Base-by-base conservation (phyloP, 2,113 vertebrate genomes). In the Spea multiplicata region DNA sequence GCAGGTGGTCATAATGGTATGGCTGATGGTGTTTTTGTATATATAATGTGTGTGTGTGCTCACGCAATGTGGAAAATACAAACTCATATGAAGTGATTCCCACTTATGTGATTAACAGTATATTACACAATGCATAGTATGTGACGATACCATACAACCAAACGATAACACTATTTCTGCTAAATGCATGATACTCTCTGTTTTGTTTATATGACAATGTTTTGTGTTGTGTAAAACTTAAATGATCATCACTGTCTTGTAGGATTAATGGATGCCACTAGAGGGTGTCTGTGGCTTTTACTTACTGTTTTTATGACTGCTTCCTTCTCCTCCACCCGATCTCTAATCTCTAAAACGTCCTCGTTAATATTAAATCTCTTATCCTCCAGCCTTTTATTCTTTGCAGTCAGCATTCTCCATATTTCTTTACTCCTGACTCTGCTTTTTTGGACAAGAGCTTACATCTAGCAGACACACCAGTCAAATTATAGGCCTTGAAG, bases 241-340 rank as follows among this genome's bases (percentile, higher is more conserved):
- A 59, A 4, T 59, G 30, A 30, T 30, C 13, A 5, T 64, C 72
- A 17, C 64, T 57, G 13, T 5, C 74, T 55, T 76, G 74, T 53
- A 76, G 74, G 10, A 67, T 45, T 69, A 30, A 68, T 59, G 74
- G 53, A 6, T 59, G 62, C 77, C 77, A 79, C 77, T 67, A 79
- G 77, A 66, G 77, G 77, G 77, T 0, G 70, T n/a, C n/a, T 73
- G 62, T 66, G n/a, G 52, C 30, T 14, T 17, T 66, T 12, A 62
- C 45, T 72, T 8, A 46, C 46, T 78, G 61, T 57, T 67, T 73
- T 73, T 72, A 57, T 72, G 77, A 65, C 71, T 44, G 70, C 64
- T 73, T 79, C 62, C 70, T 79, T 79, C 49, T 66, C 61, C 62
- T 61, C 16, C 70, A 67, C 76, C 69, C 76, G 59, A 65, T 44